Conservation (phyloP, 2,888 invertebrate species). For the Sinodicranocentrus sp. region DNA sequence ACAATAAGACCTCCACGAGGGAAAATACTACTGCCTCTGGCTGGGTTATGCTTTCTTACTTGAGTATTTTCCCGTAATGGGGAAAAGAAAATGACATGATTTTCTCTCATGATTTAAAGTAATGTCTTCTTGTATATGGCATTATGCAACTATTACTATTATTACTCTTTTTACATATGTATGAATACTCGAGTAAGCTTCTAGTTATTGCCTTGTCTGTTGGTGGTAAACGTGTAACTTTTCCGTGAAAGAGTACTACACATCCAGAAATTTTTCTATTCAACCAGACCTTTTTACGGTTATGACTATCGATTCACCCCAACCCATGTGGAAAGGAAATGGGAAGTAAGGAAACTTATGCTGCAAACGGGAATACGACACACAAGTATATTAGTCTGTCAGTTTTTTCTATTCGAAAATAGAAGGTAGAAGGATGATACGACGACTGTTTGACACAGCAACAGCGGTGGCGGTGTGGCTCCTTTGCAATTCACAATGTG, state of each 20-base stretch:
- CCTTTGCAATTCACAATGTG: too few relatives aligned
- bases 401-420: neutral
- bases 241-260: slow-evolving; percentile 11
- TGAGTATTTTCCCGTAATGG: slow-evolving; percentile 34
- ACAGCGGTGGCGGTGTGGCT: neutral
- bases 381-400: neutral
- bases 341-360: slow-evolving; percentile 29
- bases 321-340: slow-evolving; percentile 43
- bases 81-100: slow-evolving; percentile 56
- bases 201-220: slow-evolving; percentile 51
- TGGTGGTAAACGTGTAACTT: slow-evolving; percentile 39
- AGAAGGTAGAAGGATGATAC: neutral
- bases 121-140: slow-evolving; percentile 52
- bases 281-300: slow-evolving; percentile 44
- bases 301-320: slow-evolving; percentile 49
- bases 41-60: too few relatives aligned
- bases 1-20: slow-evolving; percentile 30
- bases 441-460: neutral
- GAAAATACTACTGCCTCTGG: too few relatives aligned
- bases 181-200: slow-evolving; percentile 47
- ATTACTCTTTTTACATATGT: slow-evolving; percentile 48
- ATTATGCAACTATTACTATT: slow-evolving; percentile 49
- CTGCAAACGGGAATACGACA: neutral
- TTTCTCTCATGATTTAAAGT: slow-evolving; percentile 62
- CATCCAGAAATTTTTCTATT: slow-evolving; percentile 27